Base-by-base conservation (phyloP, 2,797 vertebrate species). In the Pseudocheirus occidentalis region DNA sequence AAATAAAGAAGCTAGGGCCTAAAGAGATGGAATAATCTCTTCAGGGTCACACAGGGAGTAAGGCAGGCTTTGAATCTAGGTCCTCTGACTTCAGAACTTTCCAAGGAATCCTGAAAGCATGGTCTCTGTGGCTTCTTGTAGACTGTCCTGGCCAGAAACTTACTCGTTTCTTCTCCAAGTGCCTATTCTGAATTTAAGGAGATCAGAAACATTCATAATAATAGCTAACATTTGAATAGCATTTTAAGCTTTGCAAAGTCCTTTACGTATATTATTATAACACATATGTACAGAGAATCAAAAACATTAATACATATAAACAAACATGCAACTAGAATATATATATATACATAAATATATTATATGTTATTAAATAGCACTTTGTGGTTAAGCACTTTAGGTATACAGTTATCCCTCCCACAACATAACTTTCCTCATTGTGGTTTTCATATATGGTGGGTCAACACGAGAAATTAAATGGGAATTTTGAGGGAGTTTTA, bases 261-360 rank as follows among this genome's bases (percentile, higher is more conserved):
- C n/a, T 46, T 81, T 28, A 89, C 29, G 94, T 59, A 91, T 50
- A 46, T 6, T 58, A 18, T 87, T n/a, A 94, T 29, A 29, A 90
- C 55, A 94, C 58, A 55, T 92, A 40, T 96, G 93, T n/a, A 93
- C 87, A 87, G 21, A 29, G 94, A 21, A 28, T 1, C 40, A 93
- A 91, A 56, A 52, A 46, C 90, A 96, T 95, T 91, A 62, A 93
- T 54, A 54, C 91, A 91, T 18, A 57, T 73, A 21, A 73, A 73
- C 46, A 90, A 62, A 40, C 55, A 92, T 55, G 13, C 40, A 95
- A 96, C 92, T 54, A 13, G 46, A 90, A 93, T 91, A 24, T 31
- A 66, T 18, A 66, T 18, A 66, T 73, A 73, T 73, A 59, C 58
- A 59, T 59, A 11, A 59, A 59, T 31, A 59, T 34, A 62, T 62